These are phyloP conservation scores for Gallinago stenura DNA, from an alignment of 2,797 vertebrate species.

Conservation along the genomic window DNA sequence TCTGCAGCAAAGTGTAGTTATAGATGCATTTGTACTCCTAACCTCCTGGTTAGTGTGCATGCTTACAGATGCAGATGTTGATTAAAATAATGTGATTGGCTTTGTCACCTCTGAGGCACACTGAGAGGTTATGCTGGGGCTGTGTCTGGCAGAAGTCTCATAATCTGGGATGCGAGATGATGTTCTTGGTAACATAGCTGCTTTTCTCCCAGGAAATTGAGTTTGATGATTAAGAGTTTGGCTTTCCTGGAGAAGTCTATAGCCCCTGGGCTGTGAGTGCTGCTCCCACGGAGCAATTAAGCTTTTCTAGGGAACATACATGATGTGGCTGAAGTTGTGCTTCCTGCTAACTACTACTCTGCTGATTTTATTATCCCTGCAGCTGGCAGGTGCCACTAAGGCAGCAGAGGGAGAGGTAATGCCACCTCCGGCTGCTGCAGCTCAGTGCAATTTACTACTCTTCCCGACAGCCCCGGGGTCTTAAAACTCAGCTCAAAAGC, in stretches of 20 bases:
- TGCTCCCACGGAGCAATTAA: background rate
- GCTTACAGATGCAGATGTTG: background rate
- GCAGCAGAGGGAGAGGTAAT: background rate
- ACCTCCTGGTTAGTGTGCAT: background rate
- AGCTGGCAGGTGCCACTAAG: background rate
- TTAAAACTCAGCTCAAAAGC: background rate
- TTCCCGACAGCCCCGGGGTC: background rate
- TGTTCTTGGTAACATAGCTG: background rate
- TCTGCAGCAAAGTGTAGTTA: background rate
- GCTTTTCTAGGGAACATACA: background rate
- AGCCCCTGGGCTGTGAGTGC: background rate
- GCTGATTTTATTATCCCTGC: background rate
- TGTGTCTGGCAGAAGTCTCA: background rate
- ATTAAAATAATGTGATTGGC: background rate
- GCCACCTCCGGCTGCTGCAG: background rate
- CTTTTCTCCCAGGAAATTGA: background rate
- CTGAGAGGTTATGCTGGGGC: accelerated
- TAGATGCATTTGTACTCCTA: background rate
- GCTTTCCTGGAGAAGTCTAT: background rate
- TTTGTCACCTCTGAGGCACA: background rate
- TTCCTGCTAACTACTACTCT: background rate
- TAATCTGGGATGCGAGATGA: background rate
- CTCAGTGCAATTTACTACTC: background rate
- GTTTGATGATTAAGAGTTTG: background rate
- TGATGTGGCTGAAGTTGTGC: background rate